Conservation (phyloP, 2,888 invertebrate genomes). For the Tachina grossa region DNA sequence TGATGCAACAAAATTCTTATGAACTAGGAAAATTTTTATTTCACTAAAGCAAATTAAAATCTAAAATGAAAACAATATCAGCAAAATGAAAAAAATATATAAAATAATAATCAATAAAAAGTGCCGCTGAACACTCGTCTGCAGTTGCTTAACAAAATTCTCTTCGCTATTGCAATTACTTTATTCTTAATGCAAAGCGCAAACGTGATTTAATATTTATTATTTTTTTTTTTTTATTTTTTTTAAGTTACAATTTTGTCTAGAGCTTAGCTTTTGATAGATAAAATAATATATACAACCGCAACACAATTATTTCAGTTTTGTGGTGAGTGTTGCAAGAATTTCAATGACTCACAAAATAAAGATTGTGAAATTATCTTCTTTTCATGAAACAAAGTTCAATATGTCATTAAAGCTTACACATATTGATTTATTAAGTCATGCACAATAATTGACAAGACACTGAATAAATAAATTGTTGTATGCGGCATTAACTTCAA, state of each 20-base stretch:
- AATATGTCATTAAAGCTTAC: conserved; percentile 25
- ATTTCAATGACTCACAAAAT: conserved; percentile 37
- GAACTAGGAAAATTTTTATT: no score
- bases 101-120: no score
- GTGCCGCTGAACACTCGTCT: background rate
- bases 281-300: conserved; percentile 6
- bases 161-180: background rate
- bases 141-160: background rate
- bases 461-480: background rate
- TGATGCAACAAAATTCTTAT: no score
- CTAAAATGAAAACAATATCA: no score
- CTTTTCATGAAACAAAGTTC: conserved; percentile 32
- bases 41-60: no score
- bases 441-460: conserved; percentile 13
- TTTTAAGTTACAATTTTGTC: background rate
- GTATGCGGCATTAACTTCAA: background rate
- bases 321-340: conserved; percentile 25
- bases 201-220: conserved; percentile 30
- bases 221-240: background rate
- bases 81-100: no score
- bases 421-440: conserved; percentile 33
- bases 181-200: background rate
- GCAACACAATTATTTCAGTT: conserved; percentile 9
- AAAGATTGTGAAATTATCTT: conserved; percentile 32
- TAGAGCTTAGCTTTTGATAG: background rate